Conservation (phyloP, 1,140 invertebrate species). For the Drosophila cardini region DNA sequence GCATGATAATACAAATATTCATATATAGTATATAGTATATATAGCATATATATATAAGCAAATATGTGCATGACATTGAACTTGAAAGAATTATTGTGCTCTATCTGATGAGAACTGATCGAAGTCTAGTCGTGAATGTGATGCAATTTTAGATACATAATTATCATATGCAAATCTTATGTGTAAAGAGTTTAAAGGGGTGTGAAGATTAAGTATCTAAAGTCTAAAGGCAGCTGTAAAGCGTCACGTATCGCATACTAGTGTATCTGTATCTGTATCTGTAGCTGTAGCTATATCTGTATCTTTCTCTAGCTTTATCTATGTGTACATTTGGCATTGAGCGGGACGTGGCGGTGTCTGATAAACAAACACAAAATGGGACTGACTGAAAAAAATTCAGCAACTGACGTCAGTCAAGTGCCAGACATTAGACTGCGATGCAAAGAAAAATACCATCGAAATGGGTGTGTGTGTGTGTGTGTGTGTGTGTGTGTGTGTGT, state of each 20-base stretch:
- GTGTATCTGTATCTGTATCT: background rate
- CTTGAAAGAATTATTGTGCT: slow-evolving; percentile 52
- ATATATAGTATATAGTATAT: slow-evolving; percentile 3
- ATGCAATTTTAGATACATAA: slow-evolving; percentile 10
- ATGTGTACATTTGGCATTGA: background rate
- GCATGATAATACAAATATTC: slow-evolving; percentile 49
- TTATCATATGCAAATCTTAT: slow-evolving; percentile 12
- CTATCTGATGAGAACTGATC: slow-evolving; percentile 15
- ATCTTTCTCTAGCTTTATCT: slow-evolving; percentile 5
- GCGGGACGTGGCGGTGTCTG: slow-evolving; percentile 30
- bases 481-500: background rate
- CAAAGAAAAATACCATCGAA: slow-evolving; percentile 10
- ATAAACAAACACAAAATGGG: slow-evolving; percentile 24
- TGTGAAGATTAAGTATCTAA: background rate
- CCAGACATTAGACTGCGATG: slow-evolving; percentile 39
- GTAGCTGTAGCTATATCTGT: background rate
- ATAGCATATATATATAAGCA: slow-evolving; percentile 6
- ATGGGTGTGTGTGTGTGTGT: slow-evolving; percentile 5
- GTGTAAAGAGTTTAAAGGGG: background rate
- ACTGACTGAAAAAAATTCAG: slow-evolving; percentile 14
- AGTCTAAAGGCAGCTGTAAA: slow-evolving; percentile 24
- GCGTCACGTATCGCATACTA: slow-evolving; percentile 23
- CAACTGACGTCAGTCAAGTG: slow-evolving; percentile 54
- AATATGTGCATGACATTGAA: slow-evolving; percentile 71
- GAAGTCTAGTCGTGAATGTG: slow-evolving; percentile 5